These are phyloP conservation scores for Sycophila texana DNA, from an alignment of 2,888 invertebrate genomes.

Conservation along the genomic window DNA sequence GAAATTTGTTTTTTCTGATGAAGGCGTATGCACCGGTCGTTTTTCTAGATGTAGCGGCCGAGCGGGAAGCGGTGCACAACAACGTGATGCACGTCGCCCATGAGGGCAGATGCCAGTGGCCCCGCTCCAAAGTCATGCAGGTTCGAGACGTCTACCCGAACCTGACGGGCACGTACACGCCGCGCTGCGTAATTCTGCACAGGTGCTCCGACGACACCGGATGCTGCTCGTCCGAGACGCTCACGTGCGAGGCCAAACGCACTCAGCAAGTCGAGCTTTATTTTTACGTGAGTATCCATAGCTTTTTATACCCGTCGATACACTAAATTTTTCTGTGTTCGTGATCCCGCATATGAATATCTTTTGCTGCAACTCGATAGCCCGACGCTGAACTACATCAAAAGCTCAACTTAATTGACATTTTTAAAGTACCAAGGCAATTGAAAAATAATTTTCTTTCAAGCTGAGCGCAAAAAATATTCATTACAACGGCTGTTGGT, in stretches of 20 bases:
- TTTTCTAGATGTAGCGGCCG: constrained; percentile 64
- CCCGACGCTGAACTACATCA: too few species aligned
- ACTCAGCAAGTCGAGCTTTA: constrained; percentile 84
- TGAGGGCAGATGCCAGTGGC: constrained; percentile 82
- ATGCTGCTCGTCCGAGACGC: constrained; percentile 85
- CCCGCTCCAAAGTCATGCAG: constrained; percentile 85
- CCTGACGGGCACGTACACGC: constrained; percentile 85
- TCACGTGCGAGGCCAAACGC: constrained; percentile 87
- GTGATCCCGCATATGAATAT: too few species aligned
- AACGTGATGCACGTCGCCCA: constrained; percentile 75
- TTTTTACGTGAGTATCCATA: constrained; percentile 86
- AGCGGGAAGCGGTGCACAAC: constrained; percentile 69
- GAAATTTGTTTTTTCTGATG: not conserved
- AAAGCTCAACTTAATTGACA: too few species aligned
- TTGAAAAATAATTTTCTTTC: too few species aligned
- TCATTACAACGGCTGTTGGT: constrained; percentile 27
- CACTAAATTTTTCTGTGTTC: too few species aligned
- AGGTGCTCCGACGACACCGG: constrained; percentile 92
- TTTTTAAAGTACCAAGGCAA: too few species aligned
- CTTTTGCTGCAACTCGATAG: too few species aligned
- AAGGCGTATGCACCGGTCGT: constrained; percentile 25
- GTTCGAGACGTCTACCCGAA: constrained; percentile 85
- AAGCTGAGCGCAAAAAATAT: not conserved
- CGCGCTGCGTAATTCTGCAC: constrained; percentile 90
- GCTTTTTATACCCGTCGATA: too few species aligned